Percentiles rank a stretch among this genome's conserved stretches.
Conservation (phyloP, 2,888 invertebrate species). For the Tachystola acroxantha region DNA sequence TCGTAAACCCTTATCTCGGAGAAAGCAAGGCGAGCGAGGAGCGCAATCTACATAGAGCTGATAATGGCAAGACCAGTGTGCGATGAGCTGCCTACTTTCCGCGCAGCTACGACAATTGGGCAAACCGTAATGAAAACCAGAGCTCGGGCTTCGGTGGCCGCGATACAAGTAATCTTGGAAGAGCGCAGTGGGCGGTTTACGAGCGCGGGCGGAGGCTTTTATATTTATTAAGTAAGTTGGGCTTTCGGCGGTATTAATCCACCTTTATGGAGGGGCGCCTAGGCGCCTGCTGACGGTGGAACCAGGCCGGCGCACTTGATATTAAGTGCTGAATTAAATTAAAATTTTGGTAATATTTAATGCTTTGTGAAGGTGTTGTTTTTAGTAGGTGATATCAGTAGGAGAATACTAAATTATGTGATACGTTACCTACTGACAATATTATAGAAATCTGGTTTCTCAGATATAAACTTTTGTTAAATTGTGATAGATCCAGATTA, state of each 20-base stretch:
- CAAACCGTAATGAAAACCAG: conserved; percentile 52
- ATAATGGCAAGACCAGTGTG: conserved; percentile 59
- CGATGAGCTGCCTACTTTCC: conserved; percentile 39
- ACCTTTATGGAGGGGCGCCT: conserved; percentile 70
- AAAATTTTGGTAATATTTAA: too few relatives aligned
- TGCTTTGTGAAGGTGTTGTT: too few relatives aligned
- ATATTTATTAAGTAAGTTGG: conserved; percentile 80
- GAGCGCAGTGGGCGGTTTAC: conserved; percentile 73
- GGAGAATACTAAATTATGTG: too few relatives aligned
- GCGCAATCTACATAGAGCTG: conserved; percentile 76
- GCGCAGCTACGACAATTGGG: conserved; percentile 21
- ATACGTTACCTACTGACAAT: too few relatives aligned
- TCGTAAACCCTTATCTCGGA: conserved; percentile 71
- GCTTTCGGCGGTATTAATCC: conserved; percentile 76
- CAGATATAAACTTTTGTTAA: too few relatives aligned
- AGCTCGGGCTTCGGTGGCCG: conserved; percentile 44
- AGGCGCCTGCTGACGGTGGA: conserved; percentile 47
- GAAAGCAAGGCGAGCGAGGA: conserved; percentile 64
- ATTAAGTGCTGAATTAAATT: conserved; percentile 4
- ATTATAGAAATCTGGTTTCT: too few relatives aligned
- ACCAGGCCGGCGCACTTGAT: conserved; percentile 10
- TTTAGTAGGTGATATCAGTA: too few relatives aligned
- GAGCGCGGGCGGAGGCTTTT: conserved; percentile 71
- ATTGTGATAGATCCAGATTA: too few relatives aligned
- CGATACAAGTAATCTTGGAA: conserved; percentile 72